Evolutionary conservation across 1,140 invertebrate species (phyloP).

Genomic region (Hypothenemus hampei): DNA sequence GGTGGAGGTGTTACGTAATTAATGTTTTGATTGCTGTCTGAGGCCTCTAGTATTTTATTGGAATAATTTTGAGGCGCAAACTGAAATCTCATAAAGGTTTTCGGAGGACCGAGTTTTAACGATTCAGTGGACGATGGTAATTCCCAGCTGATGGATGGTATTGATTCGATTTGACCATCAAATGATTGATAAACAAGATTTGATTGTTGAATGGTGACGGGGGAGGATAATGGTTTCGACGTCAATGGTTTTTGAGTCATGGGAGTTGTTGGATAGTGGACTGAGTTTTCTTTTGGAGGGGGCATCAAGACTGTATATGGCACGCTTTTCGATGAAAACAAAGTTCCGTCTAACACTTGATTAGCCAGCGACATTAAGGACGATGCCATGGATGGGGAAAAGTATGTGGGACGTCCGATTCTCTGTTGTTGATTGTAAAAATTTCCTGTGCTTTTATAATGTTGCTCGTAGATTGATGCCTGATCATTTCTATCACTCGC

Average conservation of each 20-base stretch:
- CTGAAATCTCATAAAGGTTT: constrained; percentile 30
- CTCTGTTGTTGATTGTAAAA: constrained; percentile 35
- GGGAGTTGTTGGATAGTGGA: constrained; percentile 24
- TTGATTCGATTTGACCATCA: constrained; percentile 45
- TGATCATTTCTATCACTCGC: constrained; percentile 45
- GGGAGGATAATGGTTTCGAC: constrained; percentile 17
- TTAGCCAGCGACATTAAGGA: constrained; percentile 40
- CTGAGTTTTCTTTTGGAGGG: constrained; percentile 53
- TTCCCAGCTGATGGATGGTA: constrained; percentile 42
- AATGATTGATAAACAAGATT: constrained; percentile 60
- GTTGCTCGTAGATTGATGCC: constrained; percentile 50
- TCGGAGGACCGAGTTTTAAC: constrained; percentile 24
- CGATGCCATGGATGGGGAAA: constrained; percentile 29
- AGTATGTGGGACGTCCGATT: constrained; percentile 33
- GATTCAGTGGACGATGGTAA: constrained; percentile 32
- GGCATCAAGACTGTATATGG: constrained; percentile 64
- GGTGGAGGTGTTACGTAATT: constrained; percentile 36
- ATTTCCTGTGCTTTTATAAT: constrained; percentile 46
- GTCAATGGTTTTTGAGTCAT: background rate
- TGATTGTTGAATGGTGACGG: constrained; percentile 52
- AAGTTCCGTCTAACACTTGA: constrained; percentile 48
- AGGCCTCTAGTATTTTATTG: constrained; percentile 28
- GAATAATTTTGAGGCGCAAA: constrained; percentile 26
- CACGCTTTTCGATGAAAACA: constrained; percentile 45
- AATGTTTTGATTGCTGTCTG: constrained; percentile 34